A percentile compares a stretch with the other conserved stretches of the same genome.
phyloP scores from a whole-genome alignment of 1,140 invertebrate genomes.

The Himalopsyche phryganea region DNA sequence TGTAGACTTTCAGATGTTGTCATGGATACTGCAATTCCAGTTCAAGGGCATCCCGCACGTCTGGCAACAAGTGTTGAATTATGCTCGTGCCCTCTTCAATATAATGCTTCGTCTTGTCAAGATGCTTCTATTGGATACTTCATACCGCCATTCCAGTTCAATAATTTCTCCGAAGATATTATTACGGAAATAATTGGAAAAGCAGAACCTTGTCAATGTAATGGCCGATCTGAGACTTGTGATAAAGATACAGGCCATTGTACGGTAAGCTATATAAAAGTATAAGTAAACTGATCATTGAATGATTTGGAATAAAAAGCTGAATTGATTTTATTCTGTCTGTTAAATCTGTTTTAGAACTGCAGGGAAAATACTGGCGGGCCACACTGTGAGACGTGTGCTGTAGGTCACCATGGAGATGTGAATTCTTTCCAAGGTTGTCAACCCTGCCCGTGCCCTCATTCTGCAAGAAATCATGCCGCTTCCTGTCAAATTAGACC shows the following conservation, averaged over 20 bases:
- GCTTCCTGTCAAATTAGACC: conserved; percentile 60
- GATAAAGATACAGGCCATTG: conserved; percentile 85
- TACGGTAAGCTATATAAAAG: conserved; percentile 57
- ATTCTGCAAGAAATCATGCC: conserved; percentile 68
- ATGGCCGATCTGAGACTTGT: conserved; percentile 73
- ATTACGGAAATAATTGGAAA: conserved; percentile 76
- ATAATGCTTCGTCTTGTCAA: conserved; percentile 81
- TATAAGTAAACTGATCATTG: no score
- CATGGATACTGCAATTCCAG: conserved; percentile 75
- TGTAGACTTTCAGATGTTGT: conserved; percentile 72
- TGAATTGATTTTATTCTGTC: no score
- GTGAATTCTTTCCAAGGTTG: conserved; percentile 65
- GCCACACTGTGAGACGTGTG: conserved; percentile 70
- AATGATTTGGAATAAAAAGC: no score
- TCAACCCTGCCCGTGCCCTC: conserved; percentile 81
- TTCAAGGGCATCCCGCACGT: conserved; percentile 57
- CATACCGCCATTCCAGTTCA: conserved; percentile 38
- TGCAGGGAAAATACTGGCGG: conserved; percentile 81
- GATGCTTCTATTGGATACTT: conserved; percentile 83
- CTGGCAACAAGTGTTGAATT: conserved; percentile 82
- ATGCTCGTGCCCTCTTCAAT: conserved; percentile 79
- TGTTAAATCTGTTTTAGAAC: no score
- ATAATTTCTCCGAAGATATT: conserved; percentile 54
- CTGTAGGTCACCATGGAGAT: conserved; percentile 75
- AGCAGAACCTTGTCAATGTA: conserved; percentile 78